phyloP scores from a whole-genome alignment of 2,797 vertebrate species.

The Rhabdomys pumilio region DNA sequence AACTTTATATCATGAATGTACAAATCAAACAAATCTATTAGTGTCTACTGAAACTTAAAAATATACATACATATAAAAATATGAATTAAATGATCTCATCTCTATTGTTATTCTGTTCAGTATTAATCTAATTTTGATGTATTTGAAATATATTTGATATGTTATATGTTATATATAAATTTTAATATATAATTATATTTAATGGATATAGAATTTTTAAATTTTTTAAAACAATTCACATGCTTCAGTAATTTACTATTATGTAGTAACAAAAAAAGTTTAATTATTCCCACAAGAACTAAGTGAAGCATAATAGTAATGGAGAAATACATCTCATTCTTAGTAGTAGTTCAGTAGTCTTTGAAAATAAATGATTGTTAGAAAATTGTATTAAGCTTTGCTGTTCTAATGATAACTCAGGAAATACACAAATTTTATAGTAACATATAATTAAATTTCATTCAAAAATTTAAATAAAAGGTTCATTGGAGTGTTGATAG shows the following conservation, averaged over 20 bases:
- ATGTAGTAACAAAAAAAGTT: background rate
- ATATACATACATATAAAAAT: background rate
- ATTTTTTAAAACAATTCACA: background rate
- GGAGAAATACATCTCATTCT: background rate
- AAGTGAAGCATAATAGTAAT: slow-evolving; percentile 6
- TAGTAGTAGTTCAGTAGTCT: background rate
- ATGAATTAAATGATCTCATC: background rate
- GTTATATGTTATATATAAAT: background rate
- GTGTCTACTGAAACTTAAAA: background rate
- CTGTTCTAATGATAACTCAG: background rate
- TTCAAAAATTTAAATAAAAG: background rate
- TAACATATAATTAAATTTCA: background rate
- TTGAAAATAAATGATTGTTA: background rate
- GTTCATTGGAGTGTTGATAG: background rate
- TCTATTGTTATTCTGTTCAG: background rate
- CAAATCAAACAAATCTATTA: background rate
- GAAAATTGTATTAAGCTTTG: background rate
- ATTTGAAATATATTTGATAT: background rate
- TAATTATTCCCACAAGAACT: background rate
- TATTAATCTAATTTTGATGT: background rate
- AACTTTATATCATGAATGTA: background rate
- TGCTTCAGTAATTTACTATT: background rate
- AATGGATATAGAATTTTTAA: background rate
- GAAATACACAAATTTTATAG: background rate
- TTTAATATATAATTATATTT: background rate